phyloP scores from a whole-genome alignment of 1,140 invertebrate genomes.

The Pseudomyrmex cubaensis region DNA sequence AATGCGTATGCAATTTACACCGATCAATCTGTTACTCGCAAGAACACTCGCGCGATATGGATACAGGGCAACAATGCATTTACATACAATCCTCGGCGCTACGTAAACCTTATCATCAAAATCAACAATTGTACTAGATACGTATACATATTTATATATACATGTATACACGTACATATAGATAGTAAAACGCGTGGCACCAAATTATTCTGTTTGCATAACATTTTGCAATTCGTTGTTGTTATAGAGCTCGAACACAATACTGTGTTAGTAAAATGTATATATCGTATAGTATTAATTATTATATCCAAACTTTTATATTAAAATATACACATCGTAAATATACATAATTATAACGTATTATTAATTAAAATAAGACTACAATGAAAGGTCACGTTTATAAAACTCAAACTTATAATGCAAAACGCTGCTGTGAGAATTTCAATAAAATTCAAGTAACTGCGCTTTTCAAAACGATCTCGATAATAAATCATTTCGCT shows the following conservation, averaged over 20 bases:
- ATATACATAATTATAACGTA: too few relatives aligned
- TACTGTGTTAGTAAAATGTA: too few relatives aligned
- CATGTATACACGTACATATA: too few relatives aligned
- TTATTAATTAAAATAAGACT: not conserved
- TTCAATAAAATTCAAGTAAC: slow-evolving; percentile 23
- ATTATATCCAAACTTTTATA: too few relatives aligned
- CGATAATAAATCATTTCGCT: not conserved
- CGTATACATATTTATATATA: too few relatives aligned
- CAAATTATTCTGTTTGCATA: not conserved
- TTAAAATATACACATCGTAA: too few relatives aligned
- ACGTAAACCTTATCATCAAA: slow-evolving; percentile 20
- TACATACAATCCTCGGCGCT: not conserved
- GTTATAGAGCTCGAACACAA: too few relatives aligned
- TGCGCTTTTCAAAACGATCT: slow-evolving; percentile 6
- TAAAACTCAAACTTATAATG: not conserved
- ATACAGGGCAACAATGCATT: not conserved
- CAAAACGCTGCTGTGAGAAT: not conserved
- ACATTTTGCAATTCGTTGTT: not conserved
- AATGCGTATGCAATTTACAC: slow-evolving; percentile 57
- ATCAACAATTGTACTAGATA: not conserved
- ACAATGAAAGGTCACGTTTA: too few relatives aligned
- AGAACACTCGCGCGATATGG: slow-evolving; percentile 24
- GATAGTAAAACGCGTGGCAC: not conserved
- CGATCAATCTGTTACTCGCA: slow-evolving; percentile 53
- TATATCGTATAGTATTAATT: too few relatives aligned